Evolutionary conservation across 2,797 vertebrate genomes (phyloP).

Genomic region (Halcyon chelicuti): DNA sequence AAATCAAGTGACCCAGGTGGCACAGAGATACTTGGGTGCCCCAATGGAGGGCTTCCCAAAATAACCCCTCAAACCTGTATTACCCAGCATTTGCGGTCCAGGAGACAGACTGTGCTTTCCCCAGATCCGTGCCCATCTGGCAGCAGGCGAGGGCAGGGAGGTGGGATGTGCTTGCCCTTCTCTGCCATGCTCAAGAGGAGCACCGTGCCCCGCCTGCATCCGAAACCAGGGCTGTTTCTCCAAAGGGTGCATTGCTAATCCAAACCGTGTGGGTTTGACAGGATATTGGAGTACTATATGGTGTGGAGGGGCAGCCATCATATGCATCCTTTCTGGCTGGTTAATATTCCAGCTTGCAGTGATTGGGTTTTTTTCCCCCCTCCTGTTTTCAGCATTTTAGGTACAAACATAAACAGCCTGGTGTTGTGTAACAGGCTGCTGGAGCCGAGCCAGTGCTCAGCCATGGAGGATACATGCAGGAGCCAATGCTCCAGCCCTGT

Average conservation of each 20-base stretch:
- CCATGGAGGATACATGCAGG: rapidly evolving
- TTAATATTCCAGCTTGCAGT: neutral
- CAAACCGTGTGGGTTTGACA: neutral
- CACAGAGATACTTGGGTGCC: neutral
- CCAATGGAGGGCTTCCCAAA: neutral
- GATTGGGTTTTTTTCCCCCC: neutral
- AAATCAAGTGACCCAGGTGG: rapidly evolving
- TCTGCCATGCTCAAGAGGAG: neutral
- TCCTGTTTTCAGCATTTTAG: neutral
- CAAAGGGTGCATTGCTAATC: neutral
- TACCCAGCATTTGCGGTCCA: neutral
- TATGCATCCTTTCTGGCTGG: neutral
- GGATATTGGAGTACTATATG: rapidly evolving
- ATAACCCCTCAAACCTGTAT: neutral
- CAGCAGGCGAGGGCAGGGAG: neutral
- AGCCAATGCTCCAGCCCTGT: neutral
- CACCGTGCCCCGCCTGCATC: rapidly evolving
- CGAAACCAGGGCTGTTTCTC: neutral
- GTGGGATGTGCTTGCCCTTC: neutral
- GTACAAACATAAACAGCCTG: neutral
- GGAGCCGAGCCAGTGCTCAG: neutral
- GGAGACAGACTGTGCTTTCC: neutral
- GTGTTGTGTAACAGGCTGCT: neutral
- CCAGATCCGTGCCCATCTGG: neutral
- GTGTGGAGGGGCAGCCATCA: neutral